Evolutionary conservation across 2,888 invertebrate genomes (phyloP).

Genomic region (Plagiodera versicolora): DNA sequence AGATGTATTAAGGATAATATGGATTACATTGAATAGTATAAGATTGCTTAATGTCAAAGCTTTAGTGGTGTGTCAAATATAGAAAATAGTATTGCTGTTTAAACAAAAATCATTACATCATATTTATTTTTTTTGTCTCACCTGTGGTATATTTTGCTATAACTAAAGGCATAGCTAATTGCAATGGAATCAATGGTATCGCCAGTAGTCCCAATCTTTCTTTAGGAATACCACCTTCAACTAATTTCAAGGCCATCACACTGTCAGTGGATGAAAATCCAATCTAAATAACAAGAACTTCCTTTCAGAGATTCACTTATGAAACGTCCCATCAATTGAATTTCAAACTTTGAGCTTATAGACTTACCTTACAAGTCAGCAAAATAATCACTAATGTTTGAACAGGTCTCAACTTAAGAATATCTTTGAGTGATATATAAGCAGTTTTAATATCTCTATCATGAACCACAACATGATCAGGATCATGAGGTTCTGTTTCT

Average conservation of each 20-base stretch:
- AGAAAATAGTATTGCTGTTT: no score
- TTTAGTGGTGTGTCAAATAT: background rate
- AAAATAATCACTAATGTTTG: conserved; percentile 76
- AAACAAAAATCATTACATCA: no score
- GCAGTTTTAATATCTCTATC: conserved; percentile 67
- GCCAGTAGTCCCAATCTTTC: conserved; percentile 92
- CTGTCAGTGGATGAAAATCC: conserved; percentile 96
- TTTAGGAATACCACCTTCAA: conserved; percentile 95
- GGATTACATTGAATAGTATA: background rate
- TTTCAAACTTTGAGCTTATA: background rate
- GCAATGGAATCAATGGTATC: conserved; percentile 91
- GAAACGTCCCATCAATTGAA: background rate
- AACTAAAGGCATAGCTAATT: conserved; percentile 84
- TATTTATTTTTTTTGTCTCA: no score
- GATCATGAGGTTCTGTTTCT: conserved; percentile 63
- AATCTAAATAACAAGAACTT: conserved; percentile 62
- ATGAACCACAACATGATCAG: conserved; percentile 51
- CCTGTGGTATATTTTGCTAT: conserved; percentile 63
- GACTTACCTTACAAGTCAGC: conserved; percentile 83
- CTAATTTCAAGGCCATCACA: conserved; percentile 90
- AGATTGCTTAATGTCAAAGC: background rate
- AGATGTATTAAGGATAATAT: conserved; percentile 18
- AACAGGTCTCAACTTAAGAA: conserved; percentile 82
- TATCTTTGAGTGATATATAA: conserved; percentile 80
- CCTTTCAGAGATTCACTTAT: no score